These are phyloP conservation scores for Spilarctia lutea DNA, from an alignment of 2,888 invertebrate species.

Conservation along the genomic window DNA sequence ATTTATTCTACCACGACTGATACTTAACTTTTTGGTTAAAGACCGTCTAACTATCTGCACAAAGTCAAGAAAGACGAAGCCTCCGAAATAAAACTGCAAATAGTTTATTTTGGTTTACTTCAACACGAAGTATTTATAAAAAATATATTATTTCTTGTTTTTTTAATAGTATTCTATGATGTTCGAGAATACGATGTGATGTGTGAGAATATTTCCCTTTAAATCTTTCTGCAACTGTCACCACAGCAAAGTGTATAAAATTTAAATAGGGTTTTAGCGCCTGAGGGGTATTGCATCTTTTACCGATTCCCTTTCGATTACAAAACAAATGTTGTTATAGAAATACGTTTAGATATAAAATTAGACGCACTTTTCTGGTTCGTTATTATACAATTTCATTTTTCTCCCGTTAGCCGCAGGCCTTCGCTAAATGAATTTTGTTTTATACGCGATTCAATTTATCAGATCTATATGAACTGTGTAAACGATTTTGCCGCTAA, in stretches of 20 bases:
- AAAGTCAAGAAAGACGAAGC: not conserved
- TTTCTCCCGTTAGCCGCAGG: slow-evolving; percentile 4
- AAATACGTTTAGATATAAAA: slow-evolving; percentile 5
- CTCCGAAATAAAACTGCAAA: not conserved
- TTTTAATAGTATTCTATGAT: not conserved
- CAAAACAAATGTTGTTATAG: not conserved
- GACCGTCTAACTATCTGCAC: not conserved
- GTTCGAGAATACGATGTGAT: not conserved
- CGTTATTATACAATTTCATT: slow-evolving; percentile 13
- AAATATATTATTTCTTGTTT: too few species aligned
- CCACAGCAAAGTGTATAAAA: not conserved
- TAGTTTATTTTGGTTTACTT: too few species aligned
- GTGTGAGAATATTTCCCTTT: not conserved
- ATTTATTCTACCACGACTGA: too few species aligned
- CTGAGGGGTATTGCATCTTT: slow-evolving; percentile 2
- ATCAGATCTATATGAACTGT: slow-evolving; percentile 13
- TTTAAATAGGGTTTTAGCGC: not conserved
- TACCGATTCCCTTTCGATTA: not conserved
- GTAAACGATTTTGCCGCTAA: slow-evolving; percentile 17
- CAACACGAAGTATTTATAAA: too few species aligned
- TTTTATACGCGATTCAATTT: slow-evolving; percentile 19
- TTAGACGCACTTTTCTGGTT: slow-evolving; percentile 4
- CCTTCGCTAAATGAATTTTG: slow-evolving; percentile 16
- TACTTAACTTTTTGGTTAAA: too few species aligned
- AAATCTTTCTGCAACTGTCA: not conserved